These are phyloP conservation scores for Aurelia sp. DNA, from an alignment of 30 jellyfish, hydroid and myxozoan genomes.

Conservation along the genomic window DNA sequence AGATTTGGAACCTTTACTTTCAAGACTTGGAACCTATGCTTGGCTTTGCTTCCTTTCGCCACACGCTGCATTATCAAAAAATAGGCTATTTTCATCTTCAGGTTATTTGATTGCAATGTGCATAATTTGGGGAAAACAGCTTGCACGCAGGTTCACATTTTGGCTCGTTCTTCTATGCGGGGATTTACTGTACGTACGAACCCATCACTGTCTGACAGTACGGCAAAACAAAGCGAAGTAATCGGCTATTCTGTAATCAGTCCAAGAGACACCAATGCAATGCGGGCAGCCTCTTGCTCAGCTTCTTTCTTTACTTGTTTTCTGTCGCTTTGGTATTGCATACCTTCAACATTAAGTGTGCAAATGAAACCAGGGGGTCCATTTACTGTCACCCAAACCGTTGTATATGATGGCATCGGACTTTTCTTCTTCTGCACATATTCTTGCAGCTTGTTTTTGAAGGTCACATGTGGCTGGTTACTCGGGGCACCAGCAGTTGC, in stretches of 20 bases:
- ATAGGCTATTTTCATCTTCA: no score
- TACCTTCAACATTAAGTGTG: conserved; percentile 38
- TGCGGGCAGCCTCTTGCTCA: conserved; percentile 61
- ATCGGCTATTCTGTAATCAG: background rate
- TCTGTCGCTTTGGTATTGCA: conserved; percentile 5
- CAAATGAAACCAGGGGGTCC: conserved; percentile 15
- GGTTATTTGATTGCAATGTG: no score
- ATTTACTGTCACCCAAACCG: background rate
- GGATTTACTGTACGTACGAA: no score
- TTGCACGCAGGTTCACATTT: no score
- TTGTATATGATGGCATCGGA: conserved; percentile 28
- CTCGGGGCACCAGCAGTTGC: background rate
- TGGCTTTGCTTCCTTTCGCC: no score
- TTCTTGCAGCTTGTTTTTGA: conserved; percentile 59
- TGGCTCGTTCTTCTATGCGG: no score
- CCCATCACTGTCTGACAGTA: no score
- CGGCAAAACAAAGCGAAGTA: no score
- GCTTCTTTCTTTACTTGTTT: conserved; percentile 54
- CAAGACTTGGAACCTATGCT: no score
- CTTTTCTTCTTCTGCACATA: conserved; percentile 34
- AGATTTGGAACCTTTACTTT: no score
- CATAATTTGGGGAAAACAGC: no score
- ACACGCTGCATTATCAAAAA: no score
- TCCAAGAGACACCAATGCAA: conserved; percentile 52
- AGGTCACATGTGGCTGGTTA: conserved; percentile 7